These are phyloP conservation scores for Willowsia nigromaculata DNA, from an alignment of 2,888 invertebrate genomes.

Conservation along the genomic window DNA sequence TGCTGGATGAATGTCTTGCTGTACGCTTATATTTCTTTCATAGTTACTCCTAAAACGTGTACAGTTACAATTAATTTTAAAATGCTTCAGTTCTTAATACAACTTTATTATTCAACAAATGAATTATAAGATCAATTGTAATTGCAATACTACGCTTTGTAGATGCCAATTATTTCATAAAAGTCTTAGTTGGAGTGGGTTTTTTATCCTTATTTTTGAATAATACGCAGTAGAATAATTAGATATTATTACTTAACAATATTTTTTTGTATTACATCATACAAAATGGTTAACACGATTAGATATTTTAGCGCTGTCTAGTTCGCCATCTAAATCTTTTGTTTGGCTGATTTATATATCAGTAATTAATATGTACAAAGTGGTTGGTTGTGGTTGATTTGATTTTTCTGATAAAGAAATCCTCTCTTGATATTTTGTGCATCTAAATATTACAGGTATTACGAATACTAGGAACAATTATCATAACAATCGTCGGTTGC, in stretches of 20 bases:
- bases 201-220: too few relatives aligned
- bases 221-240: too few relatives aligned
- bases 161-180: neutral
- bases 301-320: neutral
- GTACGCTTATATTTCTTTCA: too few relatives aligned
- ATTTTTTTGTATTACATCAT: neutral
- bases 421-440: neutral
- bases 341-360: neutral
- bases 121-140: neutral
- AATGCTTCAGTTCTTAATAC: neutral
- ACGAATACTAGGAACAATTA: constrained; percentile 21
- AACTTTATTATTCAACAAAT: neutral
- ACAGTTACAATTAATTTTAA: neutral
- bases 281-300: neutral
- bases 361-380: neutral
- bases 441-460: neutral
- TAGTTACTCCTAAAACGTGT: too few relatives aligned
- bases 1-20: too few relatives aligned
- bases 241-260: too few relatives aligned
- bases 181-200: neutral
- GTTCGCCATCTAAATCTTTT: neutral
- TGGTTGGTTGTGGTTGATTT: constrained; percentile 12
- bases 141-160: neutral
- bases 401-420: neutral
- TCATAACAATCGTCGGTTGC: neutral